Conservation (phyloP, 92 coral and sea anemone genomes). For the Isaurus tuberculatus region DNA sequence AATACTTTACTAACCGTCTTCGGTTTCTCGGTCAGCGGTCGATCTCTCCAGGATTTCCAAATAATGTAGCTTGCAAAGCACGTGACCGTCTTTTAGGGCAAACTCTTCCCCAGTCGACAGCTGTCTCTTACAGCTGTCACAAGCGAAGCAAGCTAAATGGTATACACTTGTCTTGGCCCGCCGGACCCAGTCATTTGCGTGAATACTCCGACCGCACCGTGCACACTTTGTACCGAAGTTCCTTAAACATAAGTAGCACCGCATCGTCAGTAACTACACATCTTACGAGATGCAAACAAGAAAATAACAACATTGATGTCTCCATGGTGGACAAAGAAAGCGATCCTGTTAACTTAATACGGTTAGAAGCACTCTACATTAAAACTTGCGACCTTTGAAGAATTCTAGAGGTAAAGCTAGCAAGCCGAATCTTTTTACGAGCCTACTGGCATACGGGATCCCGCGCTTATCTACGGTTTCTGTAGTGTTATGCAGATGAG, state of each 20-base stretch:
- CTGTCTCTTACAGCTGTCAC: conserved; percentile 93
- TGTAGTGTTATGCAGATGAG: no score
- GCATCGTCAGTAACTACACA: neutral
- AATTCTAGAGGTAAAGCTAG: no score
- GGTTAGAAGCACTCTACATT: no score
- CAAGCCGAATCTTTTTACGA: no score
- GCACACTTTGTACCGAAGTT: conserved; percentile 97
- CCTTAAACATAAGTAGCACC: conserved; percentile 47
- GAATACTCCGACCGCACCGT: conserved; percentile 92
- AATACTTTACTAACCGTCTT: conserved; percentile 66
- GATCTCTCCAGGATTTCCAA: conserved; percentile 84
- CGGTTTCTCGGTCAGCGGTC: conserved; percentile 70
- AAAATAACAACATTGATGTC: no score
- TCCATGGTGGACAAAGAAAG: no score
- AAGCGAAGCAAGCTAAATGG: conserved; percentile 98
- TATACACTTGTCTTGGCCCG: conserved; percentile 95
- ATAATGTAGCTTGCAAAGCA: conserved; percentile 93
- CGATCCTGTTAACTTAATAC: no score
- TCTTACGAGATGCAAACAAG: no score
- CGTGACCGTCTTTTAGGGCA: conserved; percentile 92
- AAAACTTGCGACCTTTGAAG: no score
- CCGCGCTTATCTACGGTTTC: no score
- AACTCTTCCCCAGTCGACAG: conserved; percentile 98
- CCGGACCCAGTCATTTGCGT: conserved; percentile 99
- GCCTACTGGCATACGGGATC: no score